Base-by-base conservation (phyloP, 2,113 vertebrate species). In the Coryphaenoides rupestris region DNA sequence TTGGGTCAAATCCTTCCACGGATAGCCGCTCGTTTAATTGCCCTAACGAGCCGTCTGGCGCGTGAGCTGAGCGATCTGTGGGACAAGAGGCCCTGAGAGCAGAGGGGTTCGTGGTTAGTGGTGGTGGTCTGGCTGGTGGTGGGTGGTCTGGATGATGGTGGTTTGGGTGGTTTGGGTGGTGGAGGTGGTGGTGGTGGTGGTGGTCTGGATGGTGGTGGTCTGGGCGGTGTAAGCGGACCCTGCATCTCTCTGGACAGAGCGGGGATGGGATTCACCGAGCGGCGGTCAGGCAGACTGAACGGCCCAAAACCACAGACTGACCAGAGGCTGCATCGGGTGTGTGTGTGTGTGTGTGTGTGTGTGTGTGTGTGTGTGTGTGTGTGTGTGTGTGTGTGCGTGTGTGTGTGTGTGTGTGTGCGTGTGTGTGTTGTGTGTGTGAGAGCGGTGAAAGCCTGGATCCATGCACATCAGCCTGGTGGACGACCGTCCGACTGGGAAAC, bases 31-130 rank as follows among this genome's bases (percentile, higher is more conserved):
- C 81, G 79, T 86, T 85, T 81, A 86, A 23, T 78, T 80, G 78
- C 82, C 82, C 69, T 84, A 86, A 87, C 83, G 86, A 83, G 84
- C 83, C 87, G 78, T 78, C 81, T 82, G 83, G 84, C 84, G 84
- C 87, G 75, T 83, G 79, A 80, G 82, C 84, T 69, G 82, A 79
- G 78, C 75, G 84, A 79, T 87, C 87, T 83, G 81, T 76, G 85
- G 84, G 87, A 83, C 84, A 81, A 87, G 80, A 85, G 78, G 75
- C 81, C 76, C 85, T 89, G 85, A 89, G 85, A 89, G 80, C 74
- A 60, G 28, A 1, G 28, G 28, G 4, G 28, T 33, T 33, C 5
- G 28, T 3, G 5, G 28, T 5, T 33, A 10, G 6, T 33, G 28
- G 28, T 33, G 19, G 21, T 19, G 2, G 45, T 23, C 16, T 33